Percentiles rank a stretch among this genome's conserved stretches.
Evolutionary conservation across 1,140 invertebrate species (phyloP).

Genomic region (Manduca sexta): DNA sequence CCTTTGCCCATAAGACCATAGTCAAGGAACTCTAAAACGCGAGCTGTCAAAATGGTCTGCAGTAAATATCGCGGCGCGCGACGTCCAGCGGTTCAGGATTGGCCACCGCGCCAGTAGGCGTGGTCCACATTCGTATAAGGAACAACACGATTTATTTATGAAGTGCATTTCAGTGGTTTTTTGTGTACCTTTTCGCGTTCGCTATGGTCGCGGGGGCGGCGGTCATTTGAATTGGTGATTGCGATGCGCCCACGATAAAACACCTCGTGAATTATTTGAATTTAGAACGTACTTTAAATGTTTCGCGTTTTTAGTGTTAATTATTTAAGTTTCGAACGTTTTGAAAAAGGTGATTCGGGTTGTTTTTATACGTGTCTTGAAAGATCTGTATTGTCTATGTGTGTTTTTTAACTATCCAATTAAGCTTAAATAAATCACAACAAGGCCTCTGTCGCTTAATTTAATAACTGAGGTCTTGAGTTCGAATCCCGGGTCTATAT

Average conservation of each 20-base stretch:
- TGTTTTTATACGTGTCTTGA: not conserved
- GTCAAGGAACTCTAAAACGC: conserved; percentile 39
- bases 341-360: not conserved
- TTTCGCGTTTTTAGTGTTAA: not conserved
- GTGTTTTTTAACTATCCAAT: too few species aligned
- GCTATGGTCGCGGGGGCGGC: conserved; percentile 11
- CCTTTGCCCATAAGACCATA: not conserved
- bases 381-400: too few species aligned
- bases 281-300: conserved; percentile 2
- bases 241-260: not conserved
- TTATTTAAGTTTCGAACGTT: not conserved
- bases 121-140: conserved; percentile 42
- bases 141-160: conserved; percentile 61
- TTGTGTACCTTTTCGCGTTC: conserved; percentile 10
- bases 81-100: conserved; percentile 39
- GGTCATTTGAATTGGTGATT: conserved; percentile 6
- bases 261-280: not conserved
- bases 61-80: conserved; percentile 51
- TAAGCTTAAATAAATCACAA: too few species aligned
- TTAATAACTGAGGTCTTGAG: too few species aligned
- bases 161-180: conserved; percentile 57
- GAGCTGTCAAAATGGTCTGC: conserved; percentile 68
- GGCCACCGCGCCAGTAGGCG: conserved; percentile 40
- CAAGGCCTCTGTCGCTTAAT: too few species aligned
- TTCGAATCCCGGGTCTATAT: too few species aligned